These are phyloP conservation scores for Emydoidea blandingii DNA, from an alignment of 2,797 vertebrate species.

Conservation along the genomic window DNA sequence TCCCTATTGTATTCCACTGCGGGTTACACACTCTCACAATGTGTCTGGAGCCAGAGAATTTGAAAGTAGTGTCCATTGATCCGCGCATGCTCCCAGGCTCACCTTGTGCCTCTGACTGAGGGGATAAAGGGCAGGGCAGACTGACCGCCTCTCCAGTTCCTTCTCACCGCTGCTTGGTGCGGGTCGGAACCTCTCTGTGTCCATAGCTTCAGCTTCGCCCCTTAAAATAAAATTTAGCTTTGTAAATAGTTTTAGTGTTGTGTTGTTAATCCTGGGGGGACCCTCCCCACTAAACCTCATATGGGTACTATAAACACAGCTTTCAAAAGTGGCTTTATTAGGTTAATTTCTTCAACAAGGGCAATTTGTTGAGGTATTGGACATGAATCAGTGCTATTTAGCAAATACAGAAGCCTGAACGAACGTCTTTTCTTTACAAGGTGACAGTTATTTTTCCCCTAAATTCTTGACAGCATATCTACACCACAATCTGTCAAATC, in stretches of 20 bases:
- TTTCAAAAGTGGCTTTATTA: neutral
- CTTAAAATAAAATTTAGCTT: no score
- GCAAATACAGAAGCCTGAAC: neutral
- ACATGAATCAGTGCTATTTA: neutral
- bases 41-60: neutral
- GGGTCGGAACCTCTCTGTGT: no score
- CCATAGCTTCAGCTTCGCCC: no score
- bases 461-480: neutral
- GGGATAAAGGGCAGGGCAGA: neutral
- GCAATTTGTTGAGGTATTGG: neutral
- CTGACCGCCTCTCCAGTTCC: no score
- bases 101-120: neutral
- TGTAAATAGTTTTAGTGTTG: no score
- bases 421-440: fast-evolving
- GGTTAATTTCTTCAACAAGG: neutral
- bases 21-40: neutral
- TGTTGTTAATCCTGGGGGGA: no score
- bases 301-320: neutral
- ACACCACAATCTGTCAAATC: neutral
- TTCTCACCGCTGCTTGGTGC: no score
- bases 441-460: neutral
- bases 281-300: neutral
- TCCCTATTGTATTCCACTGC: neutral
- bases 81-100: neutral
- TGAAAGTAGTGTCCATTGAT: no score